phyloP scores from a whole-genome alignment of 2,888 invertebrate species.

The Cephus rjabovi region DNA sequence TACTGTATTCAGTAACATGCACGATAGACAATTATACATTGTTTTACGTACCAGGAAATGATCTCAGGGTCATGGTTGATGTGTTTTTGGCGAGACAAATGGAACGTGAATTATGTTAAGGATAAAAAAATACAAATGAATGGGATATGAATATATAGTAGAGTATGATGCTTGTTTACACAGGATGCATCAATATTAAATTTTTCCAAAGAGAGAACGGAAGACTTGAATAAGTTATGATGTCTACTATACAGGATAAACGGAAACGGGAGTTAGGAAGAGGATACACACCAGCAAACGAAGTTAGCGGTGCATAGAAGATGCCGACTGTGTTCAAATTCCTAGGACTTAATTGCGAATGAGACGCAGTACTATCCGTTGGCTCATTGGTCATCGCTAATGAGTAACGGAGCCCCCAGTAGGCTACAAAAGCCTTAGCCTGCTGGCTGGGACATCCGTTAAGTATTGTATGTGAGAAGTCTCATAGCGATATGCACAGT shows the following conservation, averaged over 20 bases:
- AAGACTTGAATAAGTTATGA: not conserved
- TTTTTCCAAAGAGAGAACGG: not conserved
- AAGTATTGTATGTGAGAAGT: constrained; percentile 3
- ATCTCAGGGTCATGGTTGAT: constrained; percentile 38
- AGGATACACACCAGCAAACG: constrained; percentile 46
- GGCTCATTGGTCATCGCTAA: constrained; percentile 35
- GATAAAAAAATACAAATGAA: constrained; percentile 27
- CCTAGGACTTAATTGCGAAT: constrained; percentile 33
- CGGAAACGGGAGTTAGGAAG: not conserved
- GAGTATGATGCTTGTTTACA: not conserved
- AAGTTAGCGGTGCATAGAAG: constrained; percentile 54
- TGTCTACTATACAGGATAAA: not conserved
- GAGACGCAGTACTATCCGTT: constrained; percentile 25
- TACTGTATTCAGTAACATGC: not conserved
- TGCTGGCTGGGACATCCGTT: constrained; percentile 13
- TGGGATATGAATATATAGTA: not conserved
- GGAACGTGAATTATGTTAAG: constrained; percentile 7
- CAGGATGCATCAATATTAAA: not conserved
- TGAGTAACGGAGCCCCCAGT: constrained; percentile 6
- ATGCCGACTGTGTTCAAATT: constrained; percentile 39
- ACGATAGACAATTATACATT: constrained; percentile 7
- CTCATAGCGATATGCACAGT: not conserved
- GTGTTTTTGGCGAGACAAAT: constrained; percentile 21
- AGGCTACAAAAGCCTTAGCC: constrained; percentile 23
- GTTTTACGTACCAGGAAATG: constrained; percentile 47